Percentiles rank a stretch among this genome's conserved stretches.
Evolutionary conservation across 2,888 invertebrate genomes (phyloP).

Genomic region (Bugula neritina): DNA sequence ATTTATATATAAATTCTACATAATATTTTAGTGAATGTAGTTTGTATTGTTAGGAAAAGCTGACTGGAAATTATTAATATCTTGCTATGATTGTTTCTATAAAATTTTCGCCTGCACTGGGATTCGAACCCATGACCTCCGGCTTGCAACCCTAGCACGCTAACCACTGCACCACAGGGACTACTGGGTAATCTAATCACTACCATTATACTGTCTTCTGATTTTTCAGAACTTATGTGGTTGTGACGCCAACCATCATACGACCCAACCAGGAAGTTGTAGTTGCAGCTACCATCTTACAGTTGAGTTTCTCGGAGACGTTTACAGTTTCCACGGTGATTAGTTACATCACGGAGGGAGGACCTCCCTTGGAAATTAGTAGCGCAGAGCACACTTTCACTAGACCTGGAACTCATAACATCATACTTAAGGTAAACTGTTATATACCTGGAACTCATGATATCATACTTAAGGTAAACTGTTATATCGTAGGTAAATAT

Average conservation of each 20-base stretch:
- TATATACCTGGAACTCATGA: not conserved
- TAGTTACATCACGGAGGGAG: not conserved
- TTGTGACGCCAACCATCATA: slow-evolving; percentile 83
- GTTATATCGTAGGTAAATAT: too few relatives aligned
- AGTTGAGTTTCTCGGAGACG: slow-evolving; percentile 57
- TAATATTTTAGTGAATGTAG: too few relatives aligned
- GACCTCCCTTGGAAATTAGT: not conserved
- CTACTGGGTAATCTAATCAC: too few relatives aligned
- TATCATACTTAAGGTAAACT: not conserved
- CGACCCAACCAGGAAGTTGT: slow-evolving; percentile 85
- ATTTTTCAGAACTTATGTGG: slow-evolving; percentile 74
- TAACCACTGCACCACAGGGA: too few relatives aligned
- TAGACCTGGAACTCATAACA: not conserved
- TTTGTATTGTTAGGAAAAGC: too few relatives aligned
- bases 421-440: slow-evolving; percentile 5
- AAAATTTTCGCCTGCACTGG: too few relatives aligned
- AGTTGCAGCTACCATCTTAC: slow-evolving; percentile 76
- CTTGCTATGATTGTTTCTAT: too few relatives aligned
- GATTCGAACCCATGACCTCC: too few relatives aligned
- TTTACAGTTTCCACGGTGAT: not conserved
- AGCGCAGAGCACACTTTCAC: not conserved
- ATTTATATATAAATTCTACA: too few relatives aligned
- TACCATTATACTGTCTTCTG: not conserved
- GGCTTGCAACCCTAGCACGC: too few relatives aligned
- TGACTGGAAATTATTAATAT: too few relatives aligned